These are phyloP conservation scores for Ancistrus triradiatus DNA, from an alignment of 2,113 vertebrate genomes.

Conservation along the genomic window DNA sequence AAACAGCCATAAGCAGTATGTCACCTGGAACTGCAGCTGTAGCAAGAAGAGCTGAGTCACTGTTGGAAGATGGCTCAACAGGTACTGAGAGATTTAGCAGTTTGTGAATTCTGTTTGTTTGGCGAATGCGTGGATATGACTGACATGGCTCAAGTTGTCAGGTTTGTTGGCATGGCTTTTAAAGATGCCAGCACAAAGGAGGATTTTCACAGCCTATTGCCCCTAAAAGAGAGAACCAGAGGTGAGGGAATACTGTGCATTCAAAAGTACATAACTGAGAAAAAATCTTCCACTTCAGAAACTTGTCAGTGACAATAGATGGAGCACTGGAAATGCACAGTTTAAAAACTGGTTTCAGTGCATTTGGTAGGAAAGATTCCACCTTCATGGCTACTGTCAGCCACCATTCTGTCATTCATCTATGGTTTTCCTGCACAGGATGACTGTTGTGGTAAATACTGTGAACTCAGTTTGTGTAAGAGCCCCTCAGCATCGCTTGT, in stretches of 20 bases:
- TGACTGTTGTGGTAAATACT: too few species aligned
- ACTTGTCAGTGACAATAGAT: neutral
- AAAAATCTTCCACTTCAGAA: neutral
- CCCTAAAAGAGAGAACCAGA: neutral
- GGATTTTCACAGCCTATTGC: neutral
- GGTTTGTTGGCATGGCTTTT: neutral
- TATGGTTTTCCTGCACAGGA: too few species aligned
- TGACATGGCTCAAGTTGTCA: neutral
- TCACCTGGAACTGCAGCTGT: conserved; percentile 1
- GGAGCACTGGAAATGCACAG: neutral
- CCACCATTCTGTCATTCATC: too few species aligned
- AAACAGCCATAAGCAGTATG: neutral
- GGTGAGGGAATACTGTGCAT: neutral
- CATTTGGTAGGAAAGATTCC: too few species aligned
- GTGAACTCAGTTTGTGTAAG: too few species aligned
- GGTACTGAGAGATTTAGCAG: neutral
- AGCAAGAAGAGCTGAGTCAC: conserved; percentile 1
- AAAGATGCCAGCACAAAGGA: neutral
- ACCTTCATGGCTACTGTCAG: too few species aligned
- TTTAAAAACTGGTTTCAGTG: neutral
- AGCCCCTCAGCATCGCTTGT: too few species aligned
- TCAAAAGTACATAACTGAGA: neutral
- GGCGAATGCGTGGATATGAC: neutral
- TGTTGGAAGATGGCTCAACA: neutral
- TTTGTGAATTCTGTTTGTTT: conserved; percentile 7